Conservation (phyloP, 2,113 vertebrate species). For the Heliornis fulica region DNA sequence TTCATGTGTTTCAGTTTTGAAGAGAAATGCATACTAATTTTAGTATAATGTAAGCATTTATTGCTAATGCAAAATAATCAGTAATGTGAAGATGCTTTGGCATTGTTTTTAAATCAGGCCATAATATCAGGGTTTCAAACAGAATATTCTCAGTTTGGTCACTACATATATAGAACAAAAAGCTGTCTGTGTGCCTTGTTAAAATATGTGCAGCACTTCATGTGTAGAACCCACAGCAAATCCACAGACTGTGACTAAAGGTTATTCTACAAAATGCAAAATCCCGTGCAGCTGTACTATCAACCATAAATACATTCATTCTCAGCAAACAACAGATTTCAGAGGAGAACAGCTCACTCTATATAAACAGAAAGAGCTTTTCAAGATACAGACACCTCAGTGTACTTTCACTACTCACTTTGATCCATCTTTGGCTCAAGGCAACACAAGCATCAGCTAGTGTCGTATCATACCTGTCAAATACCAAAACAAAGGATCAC, state of each 20-base stretch:
- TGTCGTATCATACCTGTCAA: constrained; percentile 88
- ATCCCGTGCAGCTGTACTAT: background rate
- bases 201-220: background rate
- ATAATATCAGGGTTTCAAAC: background rate
- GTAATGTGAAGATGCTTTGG: background rate
- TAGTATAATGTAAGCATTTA: background rate
- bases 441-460: constrained; percentile 85
- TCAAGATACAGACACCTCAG: background rate
- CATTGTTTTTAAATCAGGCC: background rate
- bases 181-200: background rate
- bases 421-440: constrained; percentile 86
- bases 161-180: background rate
- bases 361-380: background rate
- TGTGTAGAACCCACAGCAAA: background rate
- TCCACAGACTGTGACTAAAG: background rate
- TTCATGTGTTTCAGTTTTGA: background rate
- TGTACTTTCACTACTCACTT: constrained; percentile 73
- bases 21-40: background rate
- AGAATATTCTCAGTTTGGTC: background rate
- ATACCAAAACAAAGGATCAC: background rate
- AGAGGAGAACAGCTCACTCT: background rate
- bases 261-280: background rate
- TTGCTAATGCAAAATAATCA: background rate
- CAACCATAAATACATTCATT: background rate
- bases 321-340: background rate